Percentiles rank a stretch among this genome's conserved stretches.
phyloP scores from a whole-genome alignment of 2,113 vertebrate genomes.

The Hylia prasina region DNA sequence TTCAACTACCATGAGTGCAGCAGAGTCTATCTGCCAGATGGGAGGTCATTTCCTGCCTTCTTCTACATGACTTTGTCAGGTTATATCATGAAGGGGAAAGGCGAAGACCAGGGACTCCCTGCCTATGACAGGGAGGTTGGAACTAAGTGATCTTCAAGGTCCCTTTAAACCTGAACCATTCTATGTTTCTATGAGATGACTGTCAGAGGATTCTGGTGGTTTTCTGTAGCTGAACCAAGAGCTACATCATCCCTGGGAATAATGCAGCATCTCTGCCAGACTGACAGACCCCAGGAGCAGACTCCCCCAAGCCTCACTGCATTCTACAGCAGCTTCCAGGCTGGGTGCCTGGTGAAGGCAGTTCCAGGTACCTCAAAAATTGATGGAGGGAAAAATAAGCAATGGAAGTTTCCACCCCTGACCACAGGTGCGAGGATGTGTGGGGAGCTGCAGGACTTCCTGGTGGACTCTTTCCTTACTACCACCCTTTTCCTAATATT shows the following conservation, averaged over 20 bases:
- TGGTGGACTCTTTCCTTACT: neutral
- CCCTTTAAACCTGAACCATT: neutral
- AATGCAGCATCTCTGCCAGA: neutral
- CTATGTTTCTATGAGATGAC: neutral
- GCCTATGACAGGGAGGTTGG: neutral
- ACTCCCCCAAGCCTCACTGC: neutral
- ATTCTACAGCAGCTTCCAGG: neutral
- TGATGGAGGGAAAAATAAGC: neutral
- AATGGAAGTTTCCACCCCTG: neutral
- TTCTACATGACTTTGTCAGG: neutral
- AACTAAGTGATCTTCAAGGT: neutral
- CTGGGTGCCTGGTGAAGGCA: neutral
- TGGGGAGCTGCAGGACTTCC: neutral
- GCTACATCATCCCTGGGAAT: neutral
- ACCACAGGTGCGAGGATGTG: accelerated
- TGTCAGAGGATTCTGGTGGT: neutral
- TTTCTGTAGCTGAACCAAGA: neutral
- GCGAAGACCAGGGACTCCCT: neutral
- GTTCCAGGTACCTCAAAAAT: neutral
- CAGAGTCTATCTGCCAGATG: neutral
- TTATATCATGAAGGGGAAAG: neutral
- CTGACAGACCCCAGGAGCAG: neutral
- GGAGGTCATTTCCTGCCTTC: neutral
- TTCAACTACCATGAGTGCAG: neutral
- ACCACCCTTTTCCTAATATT: neutral